Base-by-base conservation (phyloP, 1,140 invertebrate species). In the Melitaea cinxia region DNA sequence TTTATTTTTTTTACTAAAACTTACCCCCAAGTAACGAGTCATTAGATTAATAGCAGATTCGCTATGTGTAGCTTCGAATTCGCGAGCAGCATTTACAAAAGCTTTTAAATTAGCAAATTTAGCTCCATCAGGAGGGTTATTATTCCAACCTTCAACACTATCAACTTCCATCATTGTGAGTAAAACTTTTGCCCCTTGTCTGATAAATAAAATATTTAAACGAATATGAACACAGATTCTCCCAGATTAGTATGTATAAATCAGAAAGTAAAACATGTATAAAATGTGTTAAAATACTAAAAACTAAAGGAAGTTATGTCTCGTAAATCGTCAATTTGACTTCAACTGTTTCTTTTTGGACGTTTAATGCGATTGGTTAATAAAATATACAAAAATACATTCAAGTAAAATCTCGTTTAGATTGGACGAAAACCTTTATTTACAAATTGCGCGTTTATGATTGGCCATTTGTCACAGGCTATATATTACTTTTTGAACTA, bases 21-120 rank as follows among this genome's bases (percentile, higher is more conserved):
- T 82, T 73, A 91, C 90, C 21, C 83, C 87, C 49, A 91, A 72
- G 53, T 85, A 84, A 39, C 85, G 78, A 47, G 79, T 91, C 87
- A 91, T 87, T 37, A 89, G 72, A 78, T 85, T 89, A 37, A 90
- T 67, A 65, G 86, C 79, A 57, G 82, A 73, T 72, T 91, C 89
- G 71, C 85, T 91, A 50, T 91, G 89, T 15, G 89, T 89, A 26
- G 87, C 83, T 61, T 90, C 86, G 72, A 90, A 91, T 68, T 91
- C 88, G 50, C 90, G 77, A 23, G 90, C 86, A 50, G 83, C 79
- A 72, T 70, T 85, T 37, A 91, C 87, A 77, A 91, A 91, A 49
- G 83, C 82, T 64, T 91, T 91, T 72, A 91, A 80, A 75, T 88
- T 81, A 33, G 70, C 53, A 73, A 88, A 91, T 62, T 91, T 91